Evolutionary conservation across 2,113 vertebrate genomes (phyloP).

Genomic region (Phainopepla nitens): DNA sequence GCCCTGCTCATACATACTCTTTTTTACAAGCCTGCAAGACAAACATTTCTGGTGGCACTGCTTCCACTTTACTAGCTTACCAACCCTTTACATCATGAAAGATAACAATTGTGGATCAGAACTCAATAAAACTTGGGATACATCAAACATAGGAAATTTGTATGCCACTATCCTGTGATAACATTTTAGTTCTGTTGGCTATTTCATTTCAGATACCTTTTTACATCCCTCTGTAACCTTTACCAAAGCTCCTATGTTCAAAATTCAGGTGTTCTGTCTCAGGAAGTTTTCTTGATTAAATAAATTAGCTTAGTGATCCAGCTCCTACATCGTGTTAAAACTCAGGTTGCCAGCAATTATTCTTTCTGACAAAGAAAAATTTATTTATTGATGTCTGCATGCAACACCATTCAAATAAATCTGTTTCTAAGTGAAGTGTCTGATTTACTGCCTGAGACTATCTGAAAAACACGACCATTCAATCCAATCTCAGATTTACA

Average conservation of each 20-base stretch:
- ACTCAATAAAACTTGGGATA: not conserved
- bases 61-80: not conserved
- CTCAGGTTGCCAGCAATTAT: conserved; percentile 68
- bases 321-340: conserved; percentile 51
- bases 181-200: not conserved
- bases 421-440: conserved; percentile 66
- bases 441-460: conserved; percentile 62
- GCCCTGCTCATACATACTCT: not conserved
- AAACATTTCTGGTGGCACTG: not conserved
- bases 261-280: conserved; percentile 12
- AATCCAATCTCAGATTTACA: conserved; percentile 67
- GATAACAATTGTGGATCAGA: not conserved
- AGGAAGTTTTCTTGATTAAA: conserved; percentile 60
- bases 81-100: not conserved
- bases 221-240: not conserved
- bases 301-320: conserved; percentile 68
- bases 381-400: conserved; percentile 73
- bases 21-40: not conserved
- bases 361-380: conserved; percentile 55
- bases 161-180: not conserved
- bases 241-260: not conserved
- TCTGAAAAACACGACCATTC: conserved; percentile 74
- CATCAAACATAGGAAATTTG: not conserved
- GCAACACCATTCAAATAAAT: conserved; percentile 67
- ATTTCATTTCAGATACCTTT: not conserved